Evolutionary conservation across 2,888 invertebrate species (phyloP).

Genomic region (Coremacera marginata): DNA sequence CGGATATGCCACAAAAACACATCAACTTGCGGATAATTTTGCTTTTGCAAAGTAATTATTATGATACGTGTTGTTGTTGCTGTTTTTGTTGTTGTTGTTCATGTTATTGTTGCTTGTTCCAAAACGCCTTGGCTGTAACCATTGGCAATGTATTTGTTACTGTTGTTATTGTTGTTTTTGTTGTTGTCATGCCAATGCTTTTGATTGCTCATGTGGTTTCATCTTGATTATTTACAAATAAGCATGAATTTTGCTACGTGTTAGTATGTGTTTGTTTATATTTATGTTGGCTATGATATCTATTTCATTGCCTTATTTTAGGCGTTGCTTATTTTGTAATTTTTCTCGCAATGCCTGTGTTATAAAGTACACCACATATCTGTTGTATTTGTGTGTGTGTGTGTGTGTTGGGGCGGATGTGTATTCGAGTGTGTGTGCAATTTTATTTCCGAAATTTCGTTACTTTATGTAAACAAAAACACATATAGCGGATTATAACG

Average conservation of each 20-base stretch:
- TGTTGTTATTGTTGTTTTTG: slow-evolving; percentile 22
- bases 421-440: no score
- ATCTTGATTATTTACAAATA: slow-evolving; percentile 62
- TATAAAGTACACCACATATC: no score
- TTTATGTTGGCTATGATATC: background rate
- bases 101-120: slow-evolving; percentile 24
- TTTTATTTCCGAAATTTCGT: no score
- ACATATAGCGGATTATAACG: no score
- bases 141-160: slow-evolving; percentile 17
- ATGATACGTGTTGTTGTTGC: slow-evolving; percentile 12
- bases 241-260: slow-evolving; percentile 27
- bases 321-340: no score
- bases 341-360: no score
- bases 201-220: slow-evolving; percentile 60
- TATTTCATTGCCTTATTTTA: no score
- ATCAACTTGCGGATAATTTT: slow-evolving; percentile 23
- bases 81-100: slow-evolving; percentile 23
- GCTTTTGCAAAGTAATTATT: slow-evolving; percentile 7
- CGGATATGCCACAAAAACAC: slow-evolving; percentile 23
- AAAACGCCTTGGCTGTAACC: slow-evolving; percentile 2
- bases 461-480: no score
- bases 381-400: no score
- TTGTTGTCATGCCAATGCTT: slow-evolving; percentile 40
- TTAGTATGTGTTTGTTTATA: background rate
- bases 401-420: no score